A percentile compares a stretch with the other conserved stretches of the same genome.
Evolutionary conservation across 1,140 invertebrate genomes (phyloP).

Genomic region (Cylas formicarius): DNA sequence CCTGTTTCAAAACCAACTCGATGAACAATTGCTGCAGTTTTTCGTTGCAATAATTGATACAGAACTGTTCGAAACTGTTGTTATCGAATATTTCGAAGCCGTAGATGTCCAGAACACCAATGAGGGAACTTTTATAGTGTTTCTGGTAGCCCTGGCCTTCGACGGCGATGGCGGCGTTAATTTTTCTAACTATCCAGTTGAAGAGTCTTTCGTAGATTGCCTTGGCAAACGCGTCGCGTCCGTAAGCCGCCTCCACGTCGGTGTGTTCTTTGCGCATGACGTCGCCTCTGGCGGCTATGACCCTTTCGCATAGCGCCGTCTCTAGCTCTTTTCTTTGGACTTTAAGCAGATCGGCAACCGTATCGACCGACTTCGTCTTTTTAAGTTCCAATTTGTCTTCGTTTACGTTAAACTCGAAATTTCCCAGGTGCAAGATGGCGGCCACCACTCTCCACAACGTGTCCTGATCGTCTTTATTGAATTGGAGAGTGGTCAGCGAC

Average conservation of each 20-base stretch:
- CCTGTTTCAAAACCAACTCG: conserved; percentile 90
- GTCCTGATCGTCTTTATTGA: conserved; percentile 65
- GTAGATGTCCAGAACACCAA: conserved; percentile 94
- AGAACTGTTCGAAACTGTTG: conserved; percentile 92
- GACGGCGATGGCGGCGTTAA: conserved; percentile 78
- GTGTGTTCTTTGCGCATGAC: conserved; percentile 90
- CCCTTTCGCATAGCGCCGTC: conserved; percentile 71
- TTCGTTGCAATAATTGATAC: conserved; percentile 97
- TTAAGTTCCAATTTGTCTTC: conserved; percentile 61
- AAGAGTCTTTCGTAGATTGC: conserved; percentile 89
- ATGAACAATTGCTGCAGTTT: conserved; percentile 95
- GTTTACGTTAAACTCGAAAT: conserved; percentile 59
- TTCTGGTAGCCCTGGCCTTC: conserved; percentile 45
- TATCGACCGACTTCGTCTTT: conserved; percentile 50
- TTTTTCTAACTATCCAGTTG: conserved; percentile 83
- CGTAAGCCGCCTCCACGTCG: conserved; percentile 75
- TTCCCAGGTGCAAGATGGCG: conserved; percentile 83
- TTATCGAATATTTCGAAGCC: conserved; percentile 95
- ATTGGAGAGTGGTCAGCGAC: conserved; percentile 84
- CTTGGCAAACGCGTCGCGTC: conserved; percentile 90
- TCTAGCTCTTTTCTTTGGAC: conserved; percentile 59
- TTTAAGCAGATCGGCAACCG: conserved; percentile 62
- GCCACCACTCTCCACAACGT: conserved; percentile 87
- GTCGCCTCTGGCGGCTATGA: conserved; percentile 89
- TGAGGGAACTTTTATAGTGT: conserved; percentile 72